Conservation (phyloP, 2,888 invertebrate species). For the Cerastis rubricosa region DNA sequence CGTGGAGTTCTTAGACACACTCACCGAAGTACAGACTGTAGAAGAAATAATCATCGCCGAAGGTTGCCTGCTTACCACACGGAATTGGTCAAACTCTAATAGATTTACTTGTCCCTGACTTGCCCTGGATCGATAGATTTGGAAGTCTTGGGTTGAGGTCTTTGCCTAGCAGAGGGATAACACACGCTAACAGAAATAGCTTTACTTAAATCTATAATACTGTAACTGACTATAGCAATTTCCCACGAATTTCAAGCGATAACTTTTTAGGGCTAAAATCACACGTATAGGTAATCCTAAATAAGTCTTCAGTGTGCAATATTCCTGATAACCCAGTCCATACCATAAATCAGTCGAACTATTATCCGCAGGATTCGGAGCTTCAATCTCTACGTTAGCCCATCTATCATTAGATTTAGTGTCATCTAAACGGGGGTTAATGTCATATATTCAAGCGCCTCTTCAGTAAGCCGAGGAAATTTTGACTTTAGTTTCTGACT, state of each 20-base stretch:
- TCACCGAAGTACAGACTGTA: too few species aligned
- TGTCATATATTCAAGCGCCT: conserved; percentile 19
- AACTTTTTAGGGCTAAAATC: not conserved
- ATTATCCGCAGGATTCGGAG: conserved; percentile 61
- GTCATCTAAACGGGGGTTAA: conserved; percentile 50
- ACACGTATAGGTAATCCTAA: not conserved
- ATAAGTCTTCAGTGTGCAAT: conserved; percentile 8
- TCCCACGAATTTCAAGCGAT: not conserved
- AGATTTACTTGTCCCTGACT: too few species aligned
- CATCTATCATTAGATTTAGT: conserved; percentile 64
- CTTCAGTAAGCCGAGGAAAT: not conserved
- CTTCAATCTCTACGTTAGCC: conserved; percentile 59
- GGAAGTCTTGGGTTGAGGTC: too few species aligned
- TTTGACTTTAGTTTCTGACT: not conserved
- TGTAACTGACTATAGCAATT: too few species aligned
- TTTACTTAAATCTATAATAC: not conserved
- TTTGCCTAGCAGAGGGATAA: too few species aligned
- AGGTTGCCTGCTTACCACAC: too few species aligned
- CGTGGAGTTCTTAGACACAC: too few species aligned
- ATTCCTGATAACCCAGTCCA: conserved; percentile 46
- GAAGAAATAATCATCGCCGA: too few species aligned
- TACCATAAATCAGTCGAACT: conserved; percentile 60
- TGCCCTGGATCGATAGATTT: too few species aligned
- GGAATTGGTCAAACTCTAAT: not conserved
- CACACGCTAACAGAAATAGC: too few species aligned